Evolutionary conservation across 1,140 invertebrate genomes (phyloP), one percentile per base, ranked within the genome.

Genomic region (Aphelinus atriplicis): DNA sequence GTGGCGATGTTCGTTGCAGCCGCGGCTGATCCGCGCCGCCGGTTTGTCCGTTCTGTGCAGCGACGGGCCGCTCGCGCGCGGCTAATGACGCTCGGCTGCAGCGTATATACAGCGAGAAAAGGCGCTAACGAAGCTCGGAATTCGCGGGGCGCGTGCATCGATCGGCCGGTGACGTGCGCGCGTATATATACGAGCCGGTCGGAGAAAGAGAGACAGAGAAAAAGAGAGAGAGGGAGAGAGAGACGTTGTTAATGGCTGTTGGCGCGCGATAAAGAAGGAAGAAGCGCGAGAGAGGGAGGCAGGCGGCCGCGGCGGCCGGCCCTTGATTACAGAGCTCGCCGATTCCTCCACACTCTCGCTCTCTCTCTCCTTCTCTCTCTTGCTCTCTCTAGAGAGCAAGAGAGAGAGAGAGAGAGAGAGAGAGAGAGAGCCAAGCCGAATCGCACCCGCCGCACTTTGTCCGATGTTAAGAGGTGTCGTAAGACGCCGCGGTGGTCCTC

Each of bases 251-350:
- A 26, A 26, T 26, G 26, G 26, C 26, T 26, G 26, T 26, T 26
- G 26, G 26, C 26, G 26, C 26, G 26, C 26, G 42, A 65, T 43
- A 65, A 48, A 7, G 6, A 7, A 53, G 67, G 42, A 45, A 63
- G 70, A 10, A 7, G 2, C 42, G 47, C n/a, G n/a, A 83, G 84
- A 55, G 72, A 42, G 75, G 51, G 56, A 71, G 58, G 62, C 4
- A 58, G 46, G 66, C 67, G 75, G 67, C 26, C 63, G 60, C 85
- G 86, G 86, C 84, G 84, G 26, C 26, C 26, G 26, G 26, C 70
- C 82, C 79, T 86, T 88, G 87, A 88, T 88, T 88, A 88, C 85
- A 88, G 87, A 87, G 82, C 83, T 81, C 82, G 78, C 79, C 72
- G 76, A 83, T 86, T 83, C 67, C 77, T 83, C 82, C 83, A 85